Percentiles rank a stretch among this genome's conserved stretches.
Conservation (phyloP, 2,113 vertebrate species). For the Mastomys natalensis region DNA sequence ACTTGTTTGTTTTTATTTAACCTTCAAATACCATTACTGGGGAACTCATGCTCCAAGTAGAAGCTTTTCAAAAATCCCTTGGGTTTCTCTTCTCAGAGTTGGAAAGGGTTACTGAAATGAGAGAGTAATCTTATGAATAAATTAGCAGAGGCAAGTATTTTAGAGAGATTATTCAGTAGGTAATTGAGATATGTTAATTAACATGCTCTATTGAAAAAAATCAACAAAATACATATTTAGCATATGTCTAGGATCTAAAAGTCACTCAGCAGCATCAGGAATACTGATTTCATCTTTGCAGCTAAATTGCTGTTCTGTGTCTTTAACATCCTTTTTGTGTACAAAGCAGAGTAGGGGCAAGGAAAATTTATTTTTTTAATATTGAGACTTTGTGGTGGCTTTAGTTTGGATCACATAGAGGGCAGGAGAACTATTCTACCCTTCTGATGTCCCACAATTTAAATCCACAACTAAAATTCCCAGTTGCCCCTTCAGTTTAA, state of each 20-base stretch:
- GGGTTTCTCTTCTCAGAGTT: slow-evolving; percentile 43
- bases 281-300: slow-evolving; percentile 48
- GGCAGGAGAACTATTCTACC: not conserved
- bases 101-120: slow-evolving; percentile 51
- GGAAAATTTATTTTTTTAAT: slow-evolving; percentile 40
- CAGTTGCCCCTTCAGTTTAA: slow-evolving; percentile 47
- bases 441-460: slow-evolving; percentile 44
- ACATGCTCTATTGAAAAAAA: slow-evolving; percentile 67
- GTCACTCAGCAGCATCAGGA: slow-evolving; percentile 19
- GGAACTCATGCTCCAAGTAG: slow-evolving; percentile 54
- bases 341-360: not conserved
- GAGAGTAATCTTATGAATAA: slow-evolving; percentile 56
- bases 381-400: slow-evolving; percentile 18
- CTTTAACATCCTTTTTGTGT: slow-evolving; percentile 48
- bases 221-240: slow-evolving; percentile 61
- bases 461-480: slow-evolving; percentile 57
- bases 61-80: slow-evolving; percentile 33
- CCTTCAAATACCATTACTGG: slow-evolving; percentile 7
- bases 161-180: slow-evolving; percentile 55
- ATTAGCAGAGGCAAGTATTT: slow-evolving; percentile 53
- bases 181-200: slow-evolving; percentile 65
- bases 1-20: slow-evolving; percentile 54
- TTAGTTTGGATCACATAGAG: not conserved
- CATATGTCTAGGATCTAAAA: slow-evolving; percentile 38
- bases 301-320: slow-evolving; percentile 39